Conservation (phyloP, 2,113 vertebrate genomes). For the Hucho hucho region DNA sequence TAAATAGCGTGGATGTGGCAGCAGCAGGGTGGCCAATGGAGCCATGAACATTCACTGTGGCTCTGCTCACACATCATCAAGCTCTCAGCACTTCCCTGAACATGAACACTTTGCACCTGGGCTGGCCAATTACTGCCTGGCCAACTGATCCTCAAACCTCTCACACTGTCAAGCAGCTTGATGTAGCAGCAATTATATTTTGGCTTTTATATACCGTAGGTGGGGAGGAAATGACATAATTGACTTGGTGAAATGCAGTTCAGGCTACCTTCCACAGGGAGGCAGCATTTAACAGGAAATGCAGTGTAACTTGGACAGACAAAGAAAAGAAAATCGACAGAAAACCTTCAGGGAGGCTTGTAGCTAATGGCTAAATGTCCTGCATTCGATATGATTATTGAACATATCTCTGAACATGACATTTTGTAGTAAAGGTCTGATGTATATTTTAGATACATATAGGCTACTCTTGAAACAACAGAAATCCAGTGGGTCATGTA, state of each 20-base stretch:
- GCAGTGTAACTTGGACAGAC: too few relatives aligned
- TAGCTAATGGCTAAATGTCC: neutral
- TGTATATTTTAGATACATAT: neutral
- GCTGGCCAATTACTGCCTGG: neutral
- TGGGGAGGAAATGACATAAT: neutral
- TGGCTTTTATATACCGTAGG: neutral
- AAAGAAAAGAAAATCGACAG: neutral
- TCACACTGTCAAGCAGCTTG: neutral
- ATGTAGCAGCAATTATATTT: neutral
- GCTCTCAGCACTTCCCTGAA: neutral
- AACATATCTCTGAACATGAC: neutral
- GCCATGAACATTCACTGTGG: neutral
- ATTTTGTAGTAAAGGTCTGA: neutral
- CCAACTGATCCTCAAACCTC: neutral
- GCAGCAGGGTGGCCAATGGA: neutral
- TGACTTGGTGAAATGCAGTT: neutral
- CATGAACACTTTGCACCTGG: too few relatives aligned
- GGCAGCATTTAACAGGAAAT: slow-evolving; percentile 1
- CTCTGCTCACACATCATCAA: neutral
- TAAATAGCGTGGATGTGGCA: neutral
- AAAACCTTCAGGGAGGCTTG: neutral
- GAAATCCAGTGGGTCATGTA: neutral
- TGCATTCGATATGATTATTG: neutral
- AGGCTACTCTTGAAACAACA: neutral
- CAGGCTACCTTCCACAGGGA: neutral